A percentile compares a stretch with the other conserved stretches of the same genome.
These are phyloP conservation scores for Lethenteron camtschaticum DNA, from an alignment of 2,113 vertebrate genomes.

Conservation along the genomic window DNA sequence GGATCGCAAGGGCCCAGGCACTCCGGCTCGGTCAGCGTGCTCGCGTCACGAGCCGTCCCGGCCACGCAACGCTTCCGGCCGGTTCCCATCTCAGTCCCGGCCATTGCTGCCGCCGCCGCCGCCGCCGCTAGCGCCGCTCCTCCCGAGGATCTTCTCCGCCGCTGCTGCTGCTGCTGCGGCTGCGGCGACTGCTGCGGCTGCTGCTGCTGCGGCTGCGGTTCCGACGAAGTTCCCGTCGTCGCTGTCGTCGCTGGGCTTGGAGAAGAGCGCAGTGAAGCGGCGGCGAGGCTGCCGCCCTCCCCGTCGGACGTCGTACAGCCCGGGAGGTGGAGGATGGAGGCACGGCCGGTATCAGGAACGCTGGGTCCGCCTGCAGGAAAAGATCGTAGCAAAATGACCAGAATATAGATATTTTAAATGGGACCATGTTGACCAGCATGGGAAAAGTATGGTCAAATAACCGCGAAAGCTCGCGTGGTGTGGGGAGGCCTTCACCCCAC, in stretches of 20 bases:
- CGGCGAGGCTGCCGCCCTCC: too few species aligned
- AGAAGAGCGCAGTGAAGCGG: too few species aligned
- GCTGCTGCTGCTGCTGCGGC: neutral
- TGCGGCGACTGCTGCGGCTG: neutral
- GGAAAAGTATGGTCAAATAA: too few species aligned
- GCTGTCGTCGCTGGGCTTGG: neutral
- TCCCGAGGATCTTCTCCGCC: neutral
- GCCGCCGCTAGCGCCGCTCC: neutral
- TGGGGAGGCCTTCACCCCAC: too few species aligned
- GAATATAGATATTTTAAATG: too few species aligned
- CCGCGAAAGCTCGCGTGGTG: too few species aligned
- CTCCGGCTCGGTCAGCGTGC: neutral
- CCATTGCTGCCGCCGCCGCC: neutral
- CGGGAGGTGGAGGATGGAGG: too few species aligned
- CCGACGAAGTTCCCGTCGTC: neutral
- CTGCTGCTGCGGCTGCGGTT: neutral
- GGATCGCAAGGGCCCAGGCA: constrained; percentile 5
- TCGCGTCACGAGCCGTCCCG: neutral
- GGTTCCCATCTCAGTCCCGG: neutral
- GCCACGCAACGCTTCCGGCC: neutral
- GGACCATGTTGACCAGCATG: too few species aligned
- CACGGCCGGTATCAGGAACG: too few species aligned
- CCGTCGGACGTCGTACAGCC: too few species aligned
- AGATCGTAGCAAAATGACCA: too few species aligned
- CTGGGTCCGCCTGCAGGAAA: too few species aligned